These are phyloP conservation scores for Silurus aristotelis DNA, from an alignment of 2,797 vertebrate genomes.

Conservation along the genomic window DNA sequence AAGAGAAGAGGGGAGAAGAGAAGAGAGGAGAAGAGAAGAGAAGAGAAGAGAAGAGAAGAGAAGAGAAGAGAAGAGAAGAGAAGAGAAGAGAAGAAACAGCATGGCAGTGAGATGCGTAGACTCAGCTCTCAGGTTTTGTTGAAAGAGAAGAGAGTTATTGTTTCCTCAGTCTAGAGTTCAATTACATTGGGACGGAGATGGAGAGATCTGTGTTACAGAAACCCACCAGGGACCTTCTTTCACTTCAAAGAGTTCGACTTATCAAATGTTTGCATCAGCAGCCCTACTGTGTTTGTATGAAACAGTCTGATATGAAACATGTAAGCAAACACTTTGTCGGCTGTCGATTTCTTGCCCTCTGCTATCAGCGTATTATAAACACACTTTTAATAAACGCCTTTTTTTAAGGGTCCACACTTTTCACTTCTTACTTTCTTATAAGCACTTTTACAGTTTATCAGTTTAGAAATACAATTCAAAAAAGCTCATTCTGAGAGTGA, in stretches of 20 bases:
- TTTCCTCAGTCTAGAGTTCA: constrained; percentile 52
- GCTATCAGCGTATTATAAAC: constrained; percentile 30
- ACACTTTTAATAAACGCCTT: background rate
- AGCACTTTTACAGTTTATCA: background rate
- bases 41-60: too few species aligned
- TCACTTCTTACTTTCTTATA: background rate
- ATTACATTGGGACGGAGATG: constrained; percentile 52
- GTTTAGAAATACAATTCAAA: too few species aligned
- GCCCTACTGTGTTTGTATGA: constrained; percentile 53
- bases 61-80: too few species aligned
- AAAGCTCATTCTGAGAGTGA: background rate
- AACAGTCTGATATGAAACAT: constrained; percentile 38
- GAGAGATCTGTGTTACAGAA: constrained; percentile 27
- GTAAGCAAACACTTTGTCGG: constrained; percentile 48
- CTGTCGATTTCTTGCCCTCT: constrained; percentile 9
- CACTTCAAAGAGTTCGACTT: constrained; percentile 54
- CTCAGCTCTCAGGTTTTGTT: constrained; percentile 35
- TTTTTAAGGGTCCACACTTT: background rate
- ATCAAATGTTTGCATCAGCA: constrained; percentile 49
- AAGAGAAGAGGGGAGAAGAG: too few species aligned
- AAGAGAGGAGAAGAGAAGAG: too few species aligned
- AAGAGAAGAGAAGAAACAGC: background rate
- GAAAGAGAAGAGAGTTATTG: constrained; percentile 50
- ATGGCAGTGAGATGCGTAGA: constrained; percentile 40
- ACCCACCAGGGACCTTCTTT: constrained; percentile 39